Evolutionary conservation across 2,113 vertebrate genomes (phyloP).

Genomic region (Dicentrarchus labrax): DNA sequence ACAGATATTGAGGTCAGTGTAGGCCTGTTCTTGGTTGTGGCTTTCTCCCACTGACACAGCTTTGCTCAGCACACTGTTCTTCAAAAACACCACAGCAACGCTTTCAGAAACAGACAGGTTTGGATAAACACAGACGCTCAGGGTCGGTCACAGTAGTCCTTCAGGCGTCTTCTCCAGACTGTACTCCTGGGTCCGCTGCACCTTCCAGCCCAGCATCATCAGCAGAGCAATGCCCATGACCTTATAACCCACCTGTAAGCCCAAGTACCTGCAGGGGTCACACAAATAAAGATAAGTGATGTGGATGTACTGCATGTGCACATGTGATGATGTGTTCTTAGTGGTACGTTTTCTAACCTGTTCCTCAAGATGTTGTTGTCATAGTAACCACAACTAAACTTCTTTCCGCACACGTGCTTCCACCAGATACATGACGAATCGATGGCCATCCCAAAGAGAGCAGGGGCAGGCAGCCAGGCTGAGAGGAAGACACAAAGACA

Average conservation of each 20-base stretch:
- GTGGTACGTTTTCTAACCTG: slow-evolving; percentile 83
- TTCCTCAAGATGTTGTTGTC: slow-evolving; percentile 90
- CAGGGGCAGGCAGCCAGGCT: slow-evolving; percentile 95
- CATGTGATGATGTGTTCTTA: not conserved
- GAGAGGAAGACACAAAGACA: slow-evolving; percentile 27
- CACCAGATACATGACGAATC: slow-evolving; percentile 93
- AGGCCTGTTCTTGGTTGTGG: slow-evolving; percentile 3
- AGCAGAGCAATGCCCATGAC: slow-evolving; percentile 88
- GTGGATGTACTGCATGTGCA: not conserved
- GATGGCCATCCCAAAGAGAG: slow-evolving; percentile 91
- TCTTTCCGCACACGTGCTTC: slow-evolving; percentile 85
- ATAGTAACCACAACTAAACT: slow-evolving; percentile 91
- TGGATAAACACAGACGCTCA: not conserved
- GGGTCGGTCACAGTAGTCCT: slow-evolving; percentile 73
- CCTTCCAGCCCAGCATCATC: slow-evolving; percentile 88
- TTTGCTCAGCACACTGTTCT: slow-evolving; percentile 11
- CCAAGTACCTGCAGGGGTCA: slow-evolving; percentile 88
- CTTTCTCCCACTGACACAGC: slow-evolving; percentile 25
- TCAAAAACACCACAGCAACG: slow-evolving; percentile 28
- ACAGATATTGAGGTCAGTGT: slow-evolving; percentile 32
- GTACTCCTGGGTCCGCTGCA: slow-evolving; percentile 91
- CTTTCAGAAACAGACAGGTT: slow-evolving; percentile 17
- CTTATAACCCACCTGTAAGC: slow-evolving; percentile 93
- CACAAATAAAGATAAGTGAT: not conserved
- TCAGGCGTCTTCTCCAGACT: slow-evolving; percentile 89